Percentiles rank a stretch among this genome's conserved stretches.
Conservation (phyloP, 2,888 invertebrate genomes). For the Hyppa rectilinea region DNA sequence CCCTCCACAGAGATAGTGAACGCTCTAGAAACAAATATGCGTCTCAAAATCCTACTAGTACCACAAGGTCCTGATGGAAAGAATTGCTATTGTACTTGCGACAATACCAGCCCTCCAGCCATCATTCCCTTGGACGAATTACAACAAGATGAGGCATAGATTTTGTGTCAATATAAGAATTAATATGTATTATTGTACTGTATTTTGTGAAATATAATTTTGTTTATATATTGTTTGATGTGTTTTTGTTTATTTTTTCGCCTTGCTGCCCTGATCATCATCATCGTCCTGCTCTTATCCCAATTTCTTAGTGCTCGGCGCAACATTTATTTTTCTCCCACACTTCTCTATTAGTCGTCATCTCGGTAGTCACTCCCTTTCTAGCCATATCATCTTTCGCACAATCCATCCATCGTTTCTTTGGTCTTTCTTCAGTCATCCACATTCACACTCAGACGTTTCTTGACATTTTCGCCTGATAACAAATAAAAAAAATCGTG, state of each 20-base stretch:
- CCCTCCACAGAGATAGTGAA: constrained; percentile 74
- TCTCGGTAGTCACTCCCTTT: too few relatives aligned
- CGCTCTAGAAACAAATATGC: constrained; percentile 74
- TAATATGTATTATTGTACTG: constrained; percentile 26
- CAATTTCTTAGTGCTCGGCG: too few relatives aligned
- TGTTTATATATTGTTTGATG: constrained; percentile 7
- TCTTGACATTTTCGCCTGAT: too few relatives aligned
- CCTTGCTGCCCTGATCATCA: too few relatives aligned
- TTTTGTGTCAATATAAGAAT: background rate
- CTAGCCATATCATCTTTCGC: too few relatives aligned
- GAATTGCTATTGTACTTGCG: constrained; percentile 80
- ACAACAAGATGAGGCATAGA: constrained; percentile 39
- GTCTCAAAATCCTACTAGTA: constrained; percentile 74
- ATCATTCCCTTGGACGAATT: constrained; percentile 68
- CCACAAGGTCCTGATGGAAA: constrained; percentile 74
- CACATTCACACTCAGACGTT: too few relatives aligned
- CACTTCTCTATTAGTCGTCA: too few relatives aligned
- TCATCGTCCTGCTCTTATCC: too few relatives aligned
- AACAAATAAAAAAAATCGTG: too few relatives aligned
- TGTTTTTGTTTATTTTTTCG: background rate
- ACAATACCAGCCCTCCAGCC: constrained; percentile 68
- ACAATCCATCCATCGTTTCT: too few relatives aligned
- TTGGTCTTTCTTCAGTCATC: too few relatives aligned
- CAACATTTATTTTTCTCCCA: too few relatives aligned
- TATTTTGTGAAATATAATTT: constrained; percentile 15